Percentiles rank a stretch among this genome's conserved stretches.
These are phyloP conservation scores for Malurus elegans DNA, from an alignment of 2,113 vertebrate genomes.

Conservation along the genomic window DNA sequence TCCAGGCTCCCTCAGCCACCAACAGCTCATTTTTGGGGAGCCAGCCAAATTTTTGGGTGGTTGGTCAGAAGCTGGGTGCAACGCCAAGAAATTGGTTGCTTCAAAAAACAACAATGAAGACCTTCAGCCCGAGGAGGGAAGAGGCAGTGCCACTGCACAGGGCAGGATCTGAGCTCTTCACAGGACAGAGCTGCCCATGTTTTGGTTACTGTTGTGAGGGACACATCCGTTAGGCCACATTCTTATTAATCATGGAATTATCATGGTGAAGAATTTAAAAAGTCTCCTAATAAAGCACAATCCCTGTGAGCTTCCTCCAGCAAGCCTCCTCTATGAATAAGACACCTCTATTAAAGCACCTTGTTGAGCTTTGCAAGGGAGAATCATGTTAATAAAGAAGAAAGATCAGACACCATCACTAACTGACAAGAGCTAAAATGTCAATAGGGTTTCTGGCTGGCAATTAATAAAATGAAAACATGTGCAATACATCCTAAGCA, in stretches of 20 bases:
- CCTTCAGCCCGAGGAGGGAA: neutral
- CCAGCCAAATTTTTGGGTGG: neutral
- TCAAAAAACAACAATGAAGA: neutral
- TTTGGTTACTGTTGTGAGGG: neutral
- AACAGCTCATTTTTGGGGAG: neutral
- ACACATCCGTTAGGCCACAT: neutral
- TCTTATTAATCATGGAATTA: neutral
- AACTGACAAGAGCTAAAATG: neutral
- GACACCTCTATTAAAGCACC: neutral
- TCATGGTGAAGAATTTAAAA: neutral
- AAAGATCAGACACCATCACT: neutral
- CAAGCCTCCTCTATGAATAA: neutral
- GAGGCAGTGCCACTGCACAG: neutral
- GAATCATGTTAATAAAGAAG: neutral
- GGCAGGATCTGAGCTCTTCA: neutral
- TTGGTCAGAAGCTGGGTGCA: neutral
- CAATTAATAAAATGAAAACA: neutral
- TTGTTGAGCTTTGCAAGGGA: neutral
- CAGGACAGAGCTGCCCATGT: neutral
- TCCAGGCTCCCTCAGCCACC: neutral
- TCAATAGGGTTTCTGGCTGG: neutral
- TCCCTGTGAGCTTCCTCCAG: neutral
- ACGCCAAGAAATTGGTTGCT: neutral
- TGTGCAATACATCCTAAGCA: neutral
- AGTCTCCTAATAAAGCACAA: neutral